These are phyloP conservation scores for Chloromyia formosa DNA, from an alignment of 2,888 invertebrate species.

Conservation along the genomic window DNA sequence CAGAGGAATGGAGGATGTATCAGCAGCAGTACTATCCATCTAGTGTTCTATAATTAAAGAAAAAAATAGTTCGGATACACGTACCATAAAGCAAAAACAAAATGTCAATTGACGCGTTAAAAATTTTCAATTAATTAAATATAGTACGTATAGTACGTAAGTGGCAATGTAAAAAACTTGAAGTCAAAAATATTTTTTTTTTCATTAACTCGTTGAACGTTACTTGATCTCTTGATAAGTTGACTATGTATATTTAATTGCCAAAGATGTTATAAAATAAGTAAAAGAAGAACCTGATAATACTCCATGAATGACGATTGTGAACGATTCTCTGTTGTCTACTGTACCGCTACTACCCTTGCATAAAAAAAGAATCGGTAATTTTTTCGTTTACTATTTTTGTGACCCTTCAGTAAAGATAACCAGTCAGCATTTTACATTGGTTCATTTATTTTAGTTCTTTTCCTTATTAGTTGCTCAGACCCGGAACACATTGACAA, in stretches of 20 bases:
- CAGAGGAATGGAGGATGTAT: constrained; percentile 64
- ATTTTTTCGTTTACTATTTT: constrained; percentile 46
- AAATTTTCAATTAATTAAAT: no score
- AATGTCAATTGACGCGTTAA: not conserved
- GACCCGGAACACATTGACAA: no score
- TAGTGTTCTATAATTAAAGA: constrained; percentile 60
- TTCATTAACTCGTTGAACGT: no score
- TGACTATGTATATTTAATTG: no score
- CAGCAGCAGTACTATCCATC: constrained; percentile 64
- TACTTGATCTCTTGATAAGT: no score
- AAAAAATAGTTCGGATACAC: not conserved
- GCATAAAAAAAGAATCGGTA: constrained; percentile 50
- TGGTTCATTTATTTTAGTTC: not conserved
- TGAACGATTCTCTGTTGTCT: constrained; percentile 20
- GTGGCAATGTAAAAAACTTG: no score
- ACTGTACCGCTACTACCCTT: constrained; percentile 39
- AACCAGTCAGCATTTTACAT: constrained; percentile 53
- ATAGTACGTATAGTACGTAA: no score
- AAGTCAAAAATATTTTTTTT: constrained; percentile 9
- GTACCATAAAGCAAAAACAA: not conserved
- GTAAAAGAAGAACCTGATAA: not conserved
- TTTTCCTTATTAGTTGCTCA: no score
- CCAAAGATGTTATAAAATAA: no score
- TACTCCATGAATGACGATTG: constrained; percentile 4
- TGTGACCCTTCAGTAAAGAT: constrained; percentile 37